Base-by-base conservation (phyloP, 2,888 invertebrate species). In the Pseudeuparius sepicola region DNA sequence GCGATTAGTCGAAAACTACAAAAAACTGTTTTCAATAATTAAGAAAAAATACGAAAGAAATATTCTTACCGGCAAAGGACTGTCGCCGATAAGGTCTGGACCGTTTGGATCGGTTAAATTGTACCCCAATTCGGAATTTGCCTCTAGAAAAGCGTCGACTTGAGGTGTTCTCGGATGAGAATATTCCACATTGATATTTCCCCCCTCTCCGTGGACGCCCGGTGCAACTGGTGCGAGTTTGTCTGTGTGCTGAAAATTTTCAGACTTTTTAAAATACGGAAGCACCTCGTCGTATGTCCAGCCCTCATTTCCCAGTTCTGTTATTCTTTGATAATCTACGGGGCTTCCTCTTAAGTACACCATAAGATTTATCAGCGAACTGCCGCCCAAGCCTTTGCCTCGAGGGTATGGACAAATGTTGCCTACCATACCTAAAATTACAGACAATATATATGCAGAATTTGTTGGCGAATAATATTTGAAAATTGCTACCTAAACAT, bases 101-200 rank as follows among this genome's bases (percentile, higher is more conserved):
- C 54, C 56, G 54, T 82, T 86, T 1, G 79, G 77, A 56, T 85
- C 85, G 30, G 68, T 70, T 51, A 75, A 65, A 37, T 70, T 59
- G 47, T 75, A 79, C 1, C 82, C 83, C 13, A 81, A 53, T 51
- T 81, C 77, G n/a, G n/a, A n/a, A n/a, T n/a, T n/a, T n/a, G n/a
- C n/a, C n/a, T n/a, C n/a, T n/a, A n/a, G n/a, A n/a, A n/a, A n/a
- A n/a, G n/a, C n/a, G n/a, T n/a, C n/a, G n/a, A n/a, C n/a, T n/a
- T n/a, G n/a, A n/a, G n/a, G n/a, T n/a, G n/a, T n/a, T n/a, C n/a
- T 28, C 9, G 43, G 37, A n/a, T 36, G 12, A 25, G 40, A 39
- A 36, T 44, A 40, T 37, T 47, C 43, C 1, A 47, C 43, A n/a
- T 40, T 31, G 13, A 46, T 31, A 9, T 34, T 29, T 3, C 50